Base-by-base conservation (phyloP, 2,113 vertebrate species). In the Myiozetetes cayanensis region DNA sequence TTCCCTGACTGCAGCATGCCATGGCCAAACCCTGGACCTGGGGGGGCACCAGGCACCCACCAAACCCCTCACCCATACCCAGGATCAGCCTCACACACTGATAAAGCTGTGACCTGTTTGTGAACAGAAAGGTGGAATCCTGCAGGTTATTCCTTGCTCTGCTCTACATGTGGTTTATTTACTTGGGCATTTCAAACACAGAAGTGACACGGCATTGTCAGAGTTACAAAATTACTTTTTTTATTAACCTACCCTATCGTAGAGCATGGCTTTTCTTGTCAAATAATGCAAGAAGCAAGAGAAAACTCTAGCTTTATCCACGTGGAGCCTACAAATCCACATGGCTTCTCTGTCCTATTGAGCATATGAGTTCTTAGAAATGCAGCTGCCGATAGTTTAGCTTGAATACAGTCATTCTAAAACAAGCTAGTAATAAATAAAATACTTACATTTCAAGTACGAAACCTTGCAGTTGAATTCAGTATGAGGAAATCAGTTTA, bases 391-490 rank as follows among this genome's bases (percentile, higher is more conserved):
- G 3, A 83, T 85, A 93, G 50, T 80, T 95, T 77, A 81, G 83
- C 85, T 94, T 62, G 72, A 89, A 67, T 74, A 80, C 74, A 62
- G 80, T 87, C 24, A 76, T 73, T 91, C 89, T 91, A 93, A 91
- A 96, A 55, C 82, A 89, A 94, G 89, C 90, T 94, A 93, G 97
- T 98, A 99, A 99, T 99, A 99, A 99, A 98, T 99, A 99, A 96
- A 94, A 96, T 99, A 98, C 98, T 98, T 99, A 98, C 98, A 99
- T 95, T 99, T 99, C 98, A 99, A 99, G 98, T 98, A 98, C 82
- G 92, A 97, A 97, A 98, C 98, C 97, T 97, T 91, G 90, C 75
- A 68, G 89, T 96, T 96, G 83, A 93, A 95, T 95, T 96, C 96
- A 87, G 53, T 68, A 82, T 71, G 89, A 89, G 85, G 90, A 83